Percentiles rank a stretch among this genome's conserved stretches.
Evolutionary conservation across 2,888 invertebrate genomes (phyloP).

Genomic region (Hemithea aestivaria): DNA sequence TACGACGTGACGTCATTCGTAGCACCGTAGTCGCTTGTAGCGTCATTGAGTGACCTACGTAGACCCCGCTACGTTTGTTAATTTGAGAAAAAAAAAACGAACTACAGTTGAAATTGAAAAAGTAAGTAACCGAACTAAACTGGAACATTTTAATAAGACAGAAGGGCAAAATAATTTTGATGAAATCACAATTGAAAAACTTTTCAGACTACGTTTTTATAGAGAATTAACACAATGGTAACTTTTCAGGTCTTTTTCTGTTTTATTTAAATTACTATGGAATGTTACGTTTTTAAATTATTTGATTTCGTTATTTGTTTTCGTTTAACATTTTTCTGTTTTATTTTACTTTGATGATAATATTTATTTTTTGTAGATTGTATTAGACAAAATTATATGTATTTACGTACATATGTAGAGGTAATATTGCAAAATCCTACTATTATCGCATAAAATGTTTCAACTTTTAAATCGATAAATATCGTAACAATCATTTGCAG

Average conservation of each 20-base stretch:
- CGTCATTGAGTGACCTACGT: slow-evolving; percentile 11
- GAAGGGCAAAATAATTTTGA: slow-evolving; percentile 1
- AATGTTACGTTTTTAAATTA: too few species aligned
- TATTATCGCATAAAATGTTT: too few species aligned
- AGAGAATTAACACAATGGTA: slow-evolving; percentile 6
- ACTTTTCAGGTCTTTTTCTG: not conserved
- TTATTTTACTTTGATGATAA: too few species aligned
- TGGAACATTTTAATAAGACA: not conserved
- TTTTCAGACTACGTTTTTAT: slow-evolving; percentile 24
- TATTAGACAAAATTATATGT: too few species aligned
- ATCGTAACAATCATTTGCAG: too few species aligned
- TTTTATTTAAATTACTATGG: slow-evolving; percentile 1
- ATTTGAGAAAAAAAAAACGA: not conserved
- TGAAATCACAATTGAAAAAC: slow-evolving; percentile 27
- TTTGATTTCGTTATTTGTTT: too few species aligned
- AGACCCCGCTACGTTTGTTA: slow-evolving; percentile 1
- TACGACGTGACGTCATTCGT: slow-evolving; percentile 22
- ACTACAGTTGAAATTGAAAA: not conserved
- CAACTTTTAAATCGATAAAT: too few species aligned
- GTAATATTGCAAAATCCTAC: too few species aligned
- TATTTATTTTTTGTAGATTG: too few species aligned
- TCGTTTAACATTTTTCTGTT: too few species aligned
- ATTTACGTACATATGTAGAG: too few species aligned
- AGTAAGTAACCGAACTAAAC: not conserved
- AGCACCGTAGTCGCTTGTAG: slow-evolving; percentile 30